Evolutionary conservation across 2,888 invertebrate genomes (phyloP).

Genomic region (Shargacucullia verbasci): DNA sequence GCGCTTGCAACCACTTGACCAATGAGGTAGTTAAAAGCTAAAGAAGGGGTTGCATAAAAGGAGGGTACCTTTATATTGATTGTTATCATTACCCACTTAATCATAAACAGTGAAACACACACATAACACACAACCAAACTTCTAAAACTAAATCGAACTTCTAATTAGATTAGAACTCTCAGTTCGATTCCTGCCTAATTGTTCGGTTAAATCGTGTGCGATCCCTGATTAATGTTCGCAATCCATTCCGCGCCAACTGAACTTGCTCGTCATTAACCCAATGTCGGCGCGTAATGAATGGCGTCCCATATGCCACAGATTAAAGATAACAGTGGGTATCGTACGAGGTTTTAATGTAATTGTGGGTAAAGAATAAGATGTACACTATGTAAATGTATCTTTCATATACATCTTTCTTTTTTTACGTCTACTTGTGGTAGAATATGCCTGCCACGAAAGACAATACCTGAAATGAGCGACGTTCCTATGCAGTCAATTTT

Average conservation of each 20-base stretch:
- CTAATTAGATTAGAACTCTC: slow-evolving; percentile 8
- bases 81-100: too few species aligned
- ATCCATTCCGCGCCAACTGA: slow-evolving; percentile 42
- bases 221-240: slow-evolving; percentile 39
- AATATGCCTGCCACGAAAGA: too few species aligned
- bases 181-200: slow-evolving; percentile 42
- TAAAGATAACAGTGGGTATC: slow-evolving; percentile 19
- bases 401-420: background rate
- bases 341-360: background rate
- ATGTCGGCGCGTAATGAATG: slow-evolving; percentile 39
- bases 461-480: too few species aligned
- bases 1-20: too few species aligned
- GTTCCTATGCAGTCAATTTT: too few species aligned
- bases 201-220: slow-evolving; percentile 45
- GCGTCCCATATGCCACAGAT: slow-evolving; percentile 17
- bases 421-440: slow-evolving; percentile 1
- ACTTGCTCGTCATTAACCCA: slow-evolving; percentile 35
- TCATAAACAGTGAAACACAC: too few species aligned
- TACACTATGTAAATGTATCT: background rate
- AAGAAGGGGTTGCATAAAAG: too few species aligned
- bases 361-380: background rate
- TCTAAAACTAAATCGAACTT: background rate
- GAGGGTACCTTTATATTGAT: too few species aligned
- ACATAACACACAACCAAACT: background rate
- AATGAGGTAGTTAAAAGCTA: too few species aligned